These are phyloP conservation scores for Mesorhabditis spiculigera DNA, from an alignment of 2,888 invertebrate species.

Conservation along the genomic window DNA sequence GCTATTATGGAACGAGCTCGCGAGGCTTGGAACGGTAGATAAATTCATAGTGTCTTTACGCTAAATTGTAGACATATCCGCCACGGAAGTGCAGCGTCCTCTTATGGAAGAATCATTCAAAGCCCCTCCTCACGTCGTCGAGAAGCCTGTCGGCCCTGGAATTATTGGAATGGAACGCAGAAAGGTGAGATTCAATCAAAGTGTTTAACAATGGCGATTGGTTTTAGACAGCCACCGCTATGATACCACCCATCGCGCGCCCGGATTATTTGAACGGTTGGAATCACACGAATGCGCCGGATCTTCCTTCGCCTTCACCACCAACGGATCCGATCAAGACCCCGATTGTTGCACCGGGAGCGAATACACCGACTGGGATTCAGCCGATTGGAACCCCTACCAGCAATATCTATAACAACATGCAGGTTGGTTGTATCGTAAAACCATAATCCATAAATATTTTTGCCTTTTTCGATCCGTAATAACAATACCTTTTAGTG, in stretches of 20 bases:
- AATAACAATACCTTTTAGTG: neutral
- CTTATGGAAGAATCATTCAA: too few relatives aligned
- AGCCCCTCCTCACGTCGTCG: constrained; percentile 6
- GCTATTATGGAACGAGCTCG: neutral
- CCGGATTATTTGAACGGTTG: constrained; percentile 21
- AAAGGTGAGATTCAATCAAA: constrained; percentile 16
- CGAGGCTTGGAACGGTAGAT: neutral
- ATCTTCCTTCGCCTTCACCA: constrained; percentile 26
- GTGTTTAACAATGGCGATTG: neutral
- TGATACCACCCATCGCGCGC: neutral
- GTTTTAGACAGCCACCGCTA: constrained; percentile 3
- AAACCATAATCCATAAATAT: neutral
- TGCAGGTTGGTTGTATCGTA: neutral
- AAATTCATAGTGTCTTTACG: too few relatives aligned
- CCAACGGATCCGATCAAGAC: constrained; percentile 12
- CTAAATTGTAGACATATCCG: too few relatives aligned
- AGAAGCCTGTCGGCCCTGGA: constrained; percentile 16
- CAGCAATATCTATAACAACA: too few relatives aligned
- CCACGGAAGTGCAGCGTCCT: too few relatives aligned
- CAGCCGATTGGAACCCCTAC: too few relatives aligned
- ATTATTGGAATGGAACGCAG: constrained; percentile 40
- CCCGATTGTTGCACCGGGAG: too few relatives aligned
- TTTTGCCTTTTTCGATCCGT: neutral
- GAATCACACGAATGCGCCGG: constrained; percentile 40
- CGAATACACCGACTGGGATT: too few relatives aligned